A percentile compares a stretch with the other conserved stretches of the same genome.
Evolutionary conservation across 2,797 vertebrate species (phyloP).

Genomic region (Cryptoblepharus egeriae): DNA sequence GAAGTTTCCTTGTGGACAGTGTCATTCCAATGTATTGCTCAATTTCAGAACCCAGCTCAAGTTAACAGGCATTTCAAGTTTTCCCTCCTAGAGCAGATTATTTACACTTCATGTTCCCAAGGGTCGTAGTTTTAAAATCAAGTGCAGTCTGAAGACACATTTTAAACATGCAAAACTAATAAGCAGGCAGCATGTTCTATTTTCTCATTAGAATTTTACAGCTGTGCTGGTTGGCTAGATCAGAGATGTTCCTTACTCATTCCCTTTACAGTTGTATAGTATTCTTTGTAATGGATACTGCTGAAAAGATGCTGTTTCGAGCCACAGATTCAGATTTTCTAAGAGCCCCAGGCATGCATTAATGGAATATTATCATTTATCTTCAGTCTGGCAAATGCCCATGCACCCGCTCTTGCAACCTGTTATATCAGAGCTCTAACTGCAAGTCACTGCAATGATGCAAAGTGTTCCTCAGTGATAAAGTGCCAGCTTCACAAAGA

Average conservation of each 20-base stretch:
- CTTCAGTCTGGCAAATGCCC: constrained; percentile 36
- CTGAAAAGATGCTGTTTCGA: constrained; percentile 40
- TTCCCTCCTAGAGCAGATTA: constrained; percentile 47
- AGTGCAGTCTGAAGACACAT: constrained; percentile 36
- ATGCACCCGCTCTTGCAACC: constrained; percentile 24
- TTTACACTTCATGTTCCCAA: neutral
- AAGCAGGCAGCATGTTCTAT: constrained; percentile 49
- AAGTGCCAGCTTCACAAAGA: constrained; percentile 21
- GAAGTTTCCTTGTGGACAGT: too few species aligned
- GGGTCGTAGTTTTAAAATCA: constrained; percentile 43
- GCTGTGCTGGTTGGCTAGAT: neutral
- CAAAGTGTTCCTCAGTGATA: constrained; percentile 15
- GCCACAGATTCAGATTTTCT: constrained; percentile 35
- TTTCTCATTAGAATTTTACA: constrained; percentile 41
- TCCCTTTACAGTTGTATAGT: constrained; percentile 12
- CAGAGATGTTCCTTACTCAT: neutral
- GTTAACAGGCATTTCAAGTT: constrained; percentile 53
- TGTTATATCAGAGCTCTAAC: constrained; percentile 43
- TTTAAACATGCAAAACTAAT: constrained; percentile 53
- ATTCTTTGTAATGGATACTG: constrained; percentile 8
- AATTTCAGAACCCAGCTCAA: neutral
- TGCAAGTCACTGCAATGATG: constrained; percentile 62
- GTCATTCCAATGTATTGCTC: too few species aligned
- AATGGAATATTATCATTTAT: constrained; percentile 30
- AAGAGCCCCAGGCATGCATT: constrained; percentile 28